Conservation (phyloP, 2,888 invertebrate species). For the Tenthredo amoena region DNA sequence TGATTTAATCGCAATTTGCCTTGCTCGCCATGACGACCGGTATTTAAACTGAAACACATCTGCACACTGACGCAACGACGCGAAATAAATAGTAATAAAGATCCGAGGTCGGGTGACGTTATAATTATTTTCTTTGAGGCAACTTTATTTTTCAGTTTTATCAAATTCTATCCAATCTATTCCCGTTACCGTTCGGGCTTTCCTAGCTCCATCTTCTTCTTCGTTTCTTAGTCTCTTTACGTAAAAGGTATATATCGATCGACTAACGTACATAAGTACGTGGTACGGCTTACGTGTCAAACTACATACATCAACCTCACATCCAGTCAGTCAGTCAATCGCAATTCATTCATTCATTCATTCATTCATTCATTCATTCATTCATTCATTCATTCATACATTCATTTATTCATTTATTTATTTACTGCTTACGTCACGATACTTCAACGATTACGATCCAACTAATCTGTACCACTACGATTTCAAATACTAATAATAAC, state of each 20-base stretch:
- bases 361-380: neutral
- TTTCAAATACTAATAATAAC: neutral
- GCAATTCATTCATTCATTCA: neutral
- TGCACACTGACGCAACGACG: constrained; percentile 62
- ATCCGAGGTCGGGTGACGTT: neutral
- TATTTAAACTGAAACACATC: constrained; percentile 12
- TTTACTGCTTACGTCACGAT: neutral
- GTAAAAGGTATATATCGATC: neutral
- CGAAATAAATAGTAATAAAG: constrained; percentile 62
- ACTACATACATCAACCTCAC: neutral
- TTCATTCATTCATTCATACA: neutral
- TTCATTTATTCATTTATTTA: neutral
- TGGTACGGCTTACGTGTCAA: constrained; percentile 26
- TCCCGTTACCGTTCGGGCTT: neutral
- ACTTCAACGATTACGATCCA: neutral
- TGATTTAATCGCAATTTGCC: neutral
- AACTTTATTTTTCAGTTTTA: neutral
- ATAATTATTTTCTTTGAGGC: neutral
- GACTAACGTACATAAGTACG: neutral
- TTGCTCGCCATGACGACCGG: constrained; percentile 11
- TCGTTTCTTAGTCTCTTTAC: neutral
- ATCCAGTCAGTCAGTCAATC: neutral
- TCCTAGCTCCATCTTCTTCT: neutral
- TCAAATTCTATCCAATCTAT: neutral
- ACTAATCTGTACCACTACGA: neutral